Base-by-base conservation (phyloP, 2,797 vertebrate genomes). In the Varecia variegata region DNA sequence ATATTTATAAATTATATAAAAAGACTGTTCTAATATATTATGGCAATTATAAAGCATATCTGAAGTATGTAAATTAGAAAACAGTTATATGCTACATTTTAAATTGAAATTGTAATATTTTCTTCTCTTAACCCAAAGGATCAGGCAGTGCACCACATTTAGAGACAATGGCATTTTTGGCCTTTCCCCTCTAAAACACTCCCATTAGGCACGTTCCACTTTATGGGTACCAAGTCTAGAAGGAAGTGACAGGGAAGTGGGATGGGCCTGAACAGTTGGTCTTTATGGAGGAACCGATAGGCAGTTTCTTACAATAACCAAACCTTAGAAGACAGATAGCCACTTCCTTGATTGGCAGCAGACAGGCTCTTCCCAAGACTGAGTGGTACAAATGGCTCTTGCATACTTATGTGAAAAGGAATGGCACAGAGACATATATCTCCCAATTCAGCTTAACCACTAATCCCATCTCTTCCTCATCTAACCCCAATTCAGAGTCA, bases 61-160 rank as follows among this genome's bases (percentile, higher is more conserved):
- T 45, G 5, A 65, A 82, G 74, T 56, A 91, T 18, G 15, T 27
- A 88, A 70, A 23, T 73, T 54, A 77, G 62, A 83, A 83, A 79
- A 76, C 10, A 93, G 90, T 70, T 88, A 18, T 25, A 70, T 88
- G 77, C 74, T 68, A 60, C 43, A 50, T 71, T 71, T 80, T 68
- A 82, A 58, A 40, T 65, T 87, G 14, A 96, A 89, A 77, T 67
- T 50, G 5, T 58, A 94, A 18, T 74, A 43, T 85, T 60, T 94
- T 94, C 9, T 60, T 95, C 13, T 81, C 21, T 77, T 80, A 88
- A 52, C 40, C 11, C 45, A 88, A 71, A 32, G 17, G 58, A 68
- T 84, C 12, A 32, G 23, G 32, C 2, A 6, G 38, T 30, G 0
- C 0, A 74, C 25, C 56, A 47, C 38, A 65, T 47, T 87, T 62